Base-by-base conservation (phyloP, 2,113 vertebrate genomes). In the Xyliphius kryptos region DNA sequence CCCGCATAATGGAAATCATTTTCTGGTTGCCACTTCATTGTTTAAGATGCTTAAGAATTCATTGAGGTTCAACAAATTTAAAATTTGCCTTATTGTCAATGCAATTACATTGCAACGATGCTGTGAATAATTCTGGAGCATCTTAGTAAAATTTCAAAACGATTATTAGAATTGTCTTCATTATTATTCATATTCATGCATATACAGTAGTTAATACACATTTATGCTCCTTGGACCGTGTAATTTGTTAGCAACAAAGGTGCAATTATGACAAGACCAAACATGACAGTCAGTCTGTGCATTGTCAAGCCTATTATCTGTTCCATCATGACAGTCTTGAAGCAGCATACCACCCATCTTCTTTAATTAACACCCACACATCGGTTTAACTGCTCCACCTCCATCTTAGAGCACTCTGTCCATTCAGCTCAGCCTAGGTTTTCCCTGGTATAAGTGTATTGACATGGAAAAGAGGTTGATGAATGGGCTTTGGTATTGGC, bases 351-450 rank as follows among this genome's bases (percentile, higher is more conserved):
- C 52, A 54, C 40, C 36, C 67, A 55, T 74, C 58, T 13, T n/a
- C 64, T 63, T 67, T 63, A 67, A 70, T 74, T 70, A 67, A 63
- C 9, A 67, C 56, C 63, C 72, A 70, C 47, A 70, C 67, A 70
- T 21, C 17, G 53, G 64, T 61, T 21, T 63, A 63, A 67, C 60
- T 14, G 41, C 36, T 54, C 49, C 20, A 44, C 43, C 55, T 54
- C 54, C 49, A 6, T 55, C 55, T 20, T 19, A 56, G 48, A 65
- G 26, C 43, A 43, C 41, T 53, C 1, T 38, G 50, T 37, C 51
- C 50, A 60, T 65, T 65, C 61, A 56, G 37, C 38, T 17, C 11
- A 37, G 16, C 15, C 37, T n/a, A n/a, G n/a, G n/a, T n/a, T n/a
- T n/a, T 51, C 38, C 6, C 51, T 16, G 17, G 50, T n/a, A 6